phyloP scores from a whole-genome alignment of 2,797 vertebrate species.

The Microchirus variegatus region DNA sequence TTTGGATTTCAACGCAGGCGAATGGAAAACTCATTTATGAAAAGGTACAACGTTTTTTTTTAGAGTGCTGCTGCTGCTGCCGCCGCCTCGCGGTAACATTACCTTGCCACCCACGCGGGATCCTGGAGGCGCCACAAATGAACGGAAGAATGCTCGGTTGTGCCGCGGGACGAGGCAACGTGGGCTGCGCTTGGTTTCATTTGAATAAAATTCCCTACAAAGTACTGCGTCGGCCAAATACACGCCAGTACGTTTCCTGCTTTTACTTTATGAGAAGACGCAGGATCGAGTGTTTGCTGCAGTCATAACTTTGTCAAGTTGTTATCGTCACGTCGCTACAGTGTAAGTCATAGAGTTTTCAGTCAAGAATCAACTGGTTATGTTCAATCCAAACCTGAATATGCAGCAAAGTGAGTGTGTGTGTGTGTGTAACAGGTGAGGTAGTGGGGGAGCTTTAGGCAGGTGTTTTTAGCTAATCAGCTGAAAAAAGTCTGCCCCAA shows the following conservation, averaged over 20 bases:
- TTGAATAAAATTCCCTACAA: slow-evolving; percentile 4
- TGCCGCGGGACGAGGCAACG: background rate
- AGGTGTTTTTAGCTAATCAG: too few relatives aligned
- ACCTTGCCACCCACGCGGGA: background rate
- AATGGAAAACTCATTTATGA: background rate
- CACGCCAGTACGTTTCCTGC: background rate
- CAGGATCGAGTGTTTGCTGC: background rate
- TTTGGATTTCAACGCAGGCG: background rate
- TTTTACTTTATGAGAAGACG: background rate
- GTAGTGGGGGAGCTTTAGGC: too few relatives aligned
- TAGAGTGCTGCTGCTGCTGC: background rate
- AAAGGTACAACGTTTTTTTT: background rate
- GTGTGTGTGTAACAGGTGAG: too few relatives aligned
- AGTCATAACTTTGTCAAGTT: background rate
- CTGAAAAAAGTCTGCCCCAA: too few relatives aligned
- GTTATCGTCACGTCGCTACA: too few relatives aligned
- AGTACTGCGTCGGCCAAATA: background rate
- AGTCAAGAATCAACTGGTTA: too few relatives aligned
- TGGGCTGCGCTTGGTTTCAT: background rate
- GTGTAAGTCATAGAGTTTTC: too few relatives aligned
- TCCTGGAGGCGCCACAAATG: background rate
- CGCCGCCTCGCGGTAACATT: background rate
- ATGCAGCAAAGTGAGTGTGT: too few relatives aligned
- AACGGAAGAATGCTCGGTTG: background rate
- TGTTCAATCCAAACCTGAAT: too few relatives aligned